phyloP scores from a whole-genome alignment of 1,140 invertebrate genomes.

The Micrasema longulum region DNA sequence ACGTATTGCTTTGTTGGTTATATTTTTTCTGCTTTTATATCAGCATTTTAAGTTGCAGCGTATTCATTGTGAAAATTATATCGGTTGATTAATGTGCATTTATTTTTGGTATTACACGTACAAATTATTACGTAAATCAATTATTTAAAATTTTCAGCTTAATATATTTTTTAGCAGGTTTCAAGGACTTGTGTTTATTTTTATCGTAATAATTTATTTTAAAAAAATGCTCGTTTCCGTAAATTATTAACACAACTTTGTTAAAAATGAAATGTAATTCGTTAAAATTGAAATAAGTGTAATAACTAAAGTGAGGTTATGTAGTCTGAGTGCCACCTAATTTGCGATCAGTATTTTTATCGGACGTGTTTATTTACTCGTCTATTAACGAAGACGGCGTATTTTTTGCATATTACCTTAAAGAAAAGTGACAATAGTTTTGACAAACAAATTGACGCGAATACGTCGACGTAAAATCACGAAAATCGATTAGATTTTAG shows the following conservation, averaged over 20 bases:
- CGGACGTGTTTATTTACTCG: not conserved
- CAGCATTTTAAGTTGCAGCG: not conserved
- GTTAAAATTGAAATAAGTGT: not conserved
- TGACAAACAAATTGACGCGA: not conserved
- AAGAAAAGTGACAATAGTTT: not conserved
- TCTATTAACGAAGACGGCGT: constrained; percentile 14
- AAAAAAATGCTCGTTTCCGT: not conserved
- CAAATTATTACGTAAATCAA: not conserved
- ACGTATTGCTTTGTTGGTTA: constrained; percentile 20
- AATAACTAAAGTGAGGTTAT: constrained; percentile 30
- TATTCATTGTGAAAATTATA: no score
- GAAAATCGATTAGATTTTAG: no score
- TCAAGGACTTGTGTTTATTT: constrained; percentile 28
- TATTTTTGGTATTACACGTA: not conserved
- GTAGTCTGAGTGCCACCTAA: not conserved
- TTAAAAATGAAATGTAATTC: not conserved
- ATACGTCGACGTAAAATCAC: not conserved
- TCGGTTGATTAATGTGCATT: not conserved
- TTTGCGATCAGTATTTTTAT: not conserved
- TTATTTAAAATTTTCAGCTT: not conserved
- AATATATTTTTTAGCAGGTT: not conserved
- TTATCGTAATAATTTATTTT: not conserved
- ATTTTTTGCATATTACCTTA: not conserved
- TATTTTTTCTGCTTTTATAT: constrained; percentile 5
- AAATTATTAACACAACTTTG: not conserved